Evolutionary conservation across 2,113 vertebrate genomes (phyloP), one percentile per base, ranked within the genome.

Genomic region (Ornithorhynchus anatinus): DNA sequence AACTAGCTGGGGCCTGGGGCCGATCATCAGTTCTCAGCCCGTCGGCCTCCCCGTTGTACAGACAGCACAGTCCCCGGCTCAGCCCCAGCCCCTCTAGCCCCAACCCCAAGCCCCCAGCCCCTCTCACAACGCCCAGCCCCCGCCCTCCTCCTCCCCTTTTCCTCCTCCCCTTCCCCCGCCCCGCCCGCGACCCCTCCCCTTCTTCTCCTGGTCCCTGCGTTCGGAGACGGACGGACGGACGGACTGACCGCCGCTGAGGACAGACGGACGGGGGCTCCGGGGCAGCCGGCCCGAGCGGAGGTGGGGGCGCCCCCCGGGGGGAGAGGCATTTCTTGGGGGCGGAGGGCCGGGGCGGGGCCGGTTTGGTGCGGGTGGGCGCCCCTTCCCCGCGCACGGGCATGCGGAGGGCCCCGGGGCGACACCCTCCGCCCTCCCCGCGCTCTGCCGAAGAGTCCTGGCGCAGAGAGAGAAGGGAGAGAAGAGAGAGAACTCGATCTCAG

Each of bases 261-360:
- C n/a, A n/a, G n/a, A n/a, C n/a, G n/a, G n/a, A n/a, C n/a, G n/a
- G n/a, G 4, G 12, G 54, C 66, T 50, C 25, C 36, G 17, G 10
- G 59, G 37, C 62, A 12, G 69, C 64, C 33, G 20, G 58, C n/a
- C 50, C 37, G 38, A 11, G 17, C 43, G 39, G 38, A 59, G 40
- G 25, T 31, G 5, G n/a, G n/a, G n/a, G n/a, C n/a, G 20, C 54
- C n/a, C 50, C 37, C 43, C 12, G 17, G 47, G 39, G 38, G 63
- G 40, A 25, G 31, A 8, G n/a, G n/a, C n/a, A 27, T 17, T 39
- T 25, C 10, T 0, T 15, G 37, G 48, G 35, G 58, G 45, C 38
- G 47, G 40, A n/a, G 35, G 32, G 37, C n/a, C 31, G 16, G n/a
- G 25, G 29, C 47, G 20, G 19, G 38, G 38, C 67, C 37, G 14